phyloP scores from a whole-genome alignment of 1,140 invertebrate genomes.

The Meloidogyne hapla region DNA sequence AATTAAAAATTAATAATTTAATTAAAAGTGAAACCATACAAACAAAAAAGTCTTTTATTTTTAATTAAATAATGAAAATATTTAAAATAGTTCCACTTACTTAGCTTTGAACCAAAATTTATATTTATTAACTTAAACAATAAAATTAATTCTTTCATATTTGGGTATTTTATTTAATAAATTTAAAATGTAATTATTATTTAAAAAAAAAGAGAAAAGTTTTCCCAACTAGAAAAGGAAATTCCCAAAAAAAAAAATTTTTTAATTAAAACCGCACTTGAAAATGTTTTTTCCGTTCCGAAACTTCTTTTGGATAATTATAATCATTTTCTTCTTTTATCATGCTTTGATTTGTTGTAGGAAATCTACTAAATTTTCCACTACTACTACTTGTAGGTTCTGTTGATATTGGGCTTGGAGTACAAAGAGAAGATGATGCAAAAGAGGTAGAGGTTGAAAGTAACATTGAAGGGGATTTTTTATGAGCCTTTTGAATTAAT shows the following conservation, averaged over 20 bases:
- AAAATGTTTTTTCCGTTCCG: neutral
- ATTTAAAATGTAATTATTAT: too few relatives aligned
- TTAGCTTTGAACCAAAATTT: too few relatives aligned
- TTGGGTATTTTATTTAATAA: too few relatives aligned
- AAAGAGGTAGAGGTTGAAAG: neutral
- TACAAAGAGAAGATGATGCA: neutral
- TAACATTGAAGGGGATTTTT: conserved; percentile 3
- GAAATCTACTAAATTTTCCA: neutral
- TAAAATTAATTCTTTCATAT: too few relatives aligned
- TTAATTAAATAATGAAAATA: too few relatives aligned
- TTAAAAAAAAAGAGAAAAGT: too few relatives aligned
- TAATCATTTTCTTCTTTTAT: neutral
- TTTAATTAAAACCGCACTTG: neutral
- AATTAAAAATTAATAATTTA: too few relatives aligned
- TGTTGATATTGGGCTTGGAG: neutral
- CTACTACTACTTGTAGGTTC: neutral
- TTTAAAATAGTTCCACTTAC: too few relatives aligned
- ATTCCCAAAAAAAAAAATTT: neutral
- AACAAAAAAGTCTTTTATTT: too few relatives aligned
- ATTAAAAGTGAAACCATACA: too few relatives aligned
- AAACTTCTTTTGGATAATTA: neutral
- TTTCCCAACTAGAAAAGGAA: neutral
- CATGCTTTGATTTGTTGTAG: neutral
- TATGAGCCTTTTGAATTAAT: neutral
- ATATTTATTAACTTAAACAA: too few relatives aligned